Evolutionary conservation across 2,797 vertebrate species (phyloP), one percentile per base, ranked within the genome.

Genomic region (Phataginus tricuspis): DNA sequence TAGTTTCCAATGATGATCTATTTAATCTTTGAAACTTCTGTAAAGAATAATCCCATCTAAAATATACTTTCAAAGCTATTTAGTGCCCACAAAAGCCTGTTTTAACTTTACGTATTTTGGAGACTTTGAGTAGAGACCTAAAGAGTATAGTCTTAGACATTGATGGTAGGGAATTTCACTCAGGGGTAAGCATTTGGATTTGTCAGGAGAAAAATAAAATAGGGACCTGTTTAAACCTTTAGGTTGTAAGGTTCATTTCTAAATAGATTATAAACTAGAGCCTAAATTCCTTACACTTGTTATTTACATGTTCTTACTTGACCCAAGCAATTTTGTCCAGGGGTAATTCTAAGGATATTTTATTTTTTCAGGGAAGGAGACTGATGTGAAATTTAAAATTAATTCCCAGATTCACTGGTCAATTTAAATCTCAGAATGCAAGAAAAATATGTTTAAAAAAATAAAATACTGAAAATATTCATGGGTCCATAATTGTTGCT

Each of bases 351-450:
- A 86, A 49, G 31, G 45, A 55, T 89, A 91, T 82, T 96, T 92
- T 88, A 71, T 83, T 93, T 95, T 90, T 91, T 69, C 42, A 91
- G 25, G 61, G 21, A 89, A 71, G 27, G 64, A 72, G 4, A 71
- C 23, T 31, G 37, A 90, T 84, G 31, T 96, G 80, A 96, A 93
- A 86, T 82, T 95, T 86, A 91, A 91, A 59, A 61, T 87, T 69
- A 88, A 84, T 96, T 95, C 7, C 6, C 74, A 91, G 42, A 88
- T 85, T 85, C 11, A 74, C 78, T 94, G 92, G 37, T 72, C 15
- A 86, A 57, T 61, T 94, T 68, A 92, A 90, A 82, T 88, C 55
- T 90, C 42, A 80, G 69, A 74, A 74, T 85, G 61, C 1, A 82
- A 82, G 71, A 79, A 21, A 68, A 34, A 61, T 37, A 18, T 71